A percentile compares a stretch with the other conserved stretches of the same genome.
Conservation (phyloP, 1,140 invertebrate species). For the Lepidurus arcticus region DNA sequence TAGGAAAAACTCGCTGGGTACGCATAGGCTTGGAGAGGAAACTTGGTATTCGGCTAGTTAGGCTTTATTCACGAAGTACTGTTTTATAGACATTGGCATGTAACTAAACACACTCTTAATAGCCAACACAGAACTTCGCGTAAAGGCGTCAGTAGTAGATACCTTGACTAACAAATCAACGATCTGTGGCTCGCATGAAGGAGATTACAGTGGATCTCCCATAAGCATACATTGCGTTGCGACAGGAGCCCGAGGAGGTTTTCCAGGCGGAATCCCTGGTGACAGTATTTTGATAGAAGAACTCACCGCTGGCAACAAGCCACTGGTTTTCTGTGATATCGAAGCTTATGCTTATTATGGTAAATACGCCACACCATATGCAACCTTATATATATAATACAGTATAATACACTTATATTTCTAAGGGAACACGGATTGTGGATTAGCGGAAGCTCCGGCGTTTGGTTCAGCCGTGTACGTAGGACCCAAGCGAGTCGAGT, state of each 20-base stretch:
- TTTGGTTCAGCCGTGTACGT: background rate
- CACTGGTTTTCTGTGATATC: conserved; percentile 10
- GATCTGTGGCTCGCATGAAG: background rate
- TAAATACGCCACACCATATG: background rate
- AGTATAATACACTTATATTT: background rate
- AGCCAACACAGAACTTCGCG: background rate
- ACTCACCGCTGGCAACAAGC: background rate
- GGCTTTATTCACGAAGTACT: background rate
- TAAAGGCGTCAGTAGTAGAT: background rate
- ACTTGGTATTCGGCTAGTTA: background rate
- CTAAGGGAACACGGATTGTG: background rate
- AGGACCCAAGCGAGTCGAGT: background rate
- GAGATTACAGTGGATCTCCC: background rate
- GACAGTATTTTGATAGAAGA: background rate
- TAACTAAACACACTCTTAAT: background rate
- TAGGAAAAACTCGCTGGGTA: background rate
- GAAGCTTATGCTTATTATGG: background rate
- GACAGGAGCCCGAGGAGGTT: background rate
- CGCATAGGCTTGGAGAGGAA: background rate
- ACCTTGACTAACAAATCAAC: background rate
- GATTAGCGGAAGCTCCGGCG: background rate
- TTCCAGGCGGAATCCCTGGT: background rate
- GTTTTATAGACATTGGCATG: background rate
- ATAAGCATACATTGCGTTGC: background rate
- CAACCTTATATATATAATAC: background rate